Evolutionary conservation across 2,888 invertebrate species (phyloP), one percentile per base, ranked within the genome.

Genomic region (Pheosia tremula): DNA sequence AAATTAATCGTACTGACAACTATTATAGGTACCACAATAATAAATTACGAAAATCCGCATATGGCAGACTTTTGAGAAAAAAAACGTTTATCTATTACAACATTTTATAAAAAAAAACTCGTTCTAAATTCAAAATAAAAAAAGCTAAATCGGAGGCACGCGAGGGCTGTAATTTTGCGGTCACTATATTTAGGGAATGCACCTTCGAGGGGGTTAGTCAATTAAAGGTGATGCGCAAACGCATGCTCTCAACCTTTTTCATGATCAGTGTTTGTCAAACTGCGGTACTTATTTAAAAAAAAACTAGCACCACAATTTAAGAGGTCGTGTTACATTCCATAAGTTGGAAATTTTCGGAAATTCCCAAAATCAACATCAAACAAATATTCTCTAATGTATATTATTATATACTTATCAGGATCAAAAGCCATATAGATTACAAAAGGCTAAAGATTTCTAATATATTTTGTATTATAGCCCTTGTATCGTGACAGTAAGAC

Each of bases 91-190:
- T 54, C 24, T 54, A 24, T 24, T 9, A 49, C 13, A 6, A 13
- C 24, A 1, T 24, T 52, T 52, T 24, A 3, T 36, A 60, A 66
- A 72, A 75, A 73, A 74, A 70, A 70, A 62, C 61, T n/a, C 68
- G 74, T 78, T 58, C 70, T 56, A 67, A 74, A 69, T 73, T 75
- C 71, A 68, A 69, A 45, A 57, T 38, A 53, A 72, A 74, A 77
- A 74, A 71, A 72, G 65, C 71, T 55, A 77, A 82, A 84, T 82
- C 80, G 78, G 79, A 78, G 81, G 81, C 83, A 83, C 75, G 74
- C 71, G 81, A 84, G 80, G 82, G 79, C 85, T 82, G 84, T 86
- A 86, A 89, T 88, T 88, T 86, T 82, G 87, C 87, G 84, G 87
- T 85, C 86, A 84, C 85, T 85, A 85, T 86, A 84, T 81, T 88